Evolutionary conservation across 2,797 vertebrate genomes (phyloP), one percentile per base, ranked within the genome.

Genomic region (Lepidocolaptes lacrymiger): DNA sequence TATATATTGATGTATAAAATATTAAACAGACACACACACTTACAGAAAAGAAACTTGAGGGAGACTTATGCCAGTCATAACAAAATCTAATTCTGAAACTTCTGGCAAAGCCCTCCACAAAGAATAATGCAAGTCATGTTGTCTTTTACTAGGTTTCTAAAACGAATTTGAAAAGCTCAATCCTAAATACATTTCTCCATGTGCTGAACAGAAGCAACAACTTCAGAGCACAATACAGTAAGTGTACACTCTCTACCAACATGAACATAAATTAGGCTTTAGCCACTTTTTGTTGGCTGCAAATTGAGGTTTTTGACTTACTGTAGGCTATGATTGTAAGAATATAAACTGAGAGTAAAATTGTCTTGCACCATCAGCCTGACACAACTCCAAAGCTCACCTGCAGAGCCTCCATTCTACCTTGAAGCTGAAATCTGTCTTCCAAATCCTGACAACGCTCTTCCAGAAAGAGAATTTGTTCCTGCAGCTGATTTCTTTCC

Each of bases 401-500:
- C 99, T 99, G 99, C n/a, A 99, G 94, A 1, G 98, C 63, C 86
- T 99, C 99, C 20, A 99, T 98, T 86, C 99, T 98, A 27, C 98
- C 97, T 94, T 99, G 99, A 76, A 99, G 98, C 97, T 99, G 99
- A 72, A 98, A 89, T 28, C 98, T 97, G 44, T 99, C 99, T 96
- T 99, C 99, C 88, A 99, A 97, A 63, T 98, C 98, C 63, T 98
- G 98, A 89, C 98, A 99, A 66, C 98, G 98, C 77, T 99, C 98
- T 93, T 99, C 99, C 77, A 99, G 97, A 19, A 96, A 98, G 72
- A 99, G 95, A 41, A 99, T 99, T 97, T 99, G 99, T 91, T 99
- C 99, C 98, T 99, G 99, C 51, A 99, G 97, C 28, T 99, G 99
- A 97, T 99, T 99, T 91, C 99, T 98, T 85, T 99, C 99, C 85